Base-by-base conservation (phyloP, 2,888 invertebrate species). In the Matsumyia berberina region DNA sequence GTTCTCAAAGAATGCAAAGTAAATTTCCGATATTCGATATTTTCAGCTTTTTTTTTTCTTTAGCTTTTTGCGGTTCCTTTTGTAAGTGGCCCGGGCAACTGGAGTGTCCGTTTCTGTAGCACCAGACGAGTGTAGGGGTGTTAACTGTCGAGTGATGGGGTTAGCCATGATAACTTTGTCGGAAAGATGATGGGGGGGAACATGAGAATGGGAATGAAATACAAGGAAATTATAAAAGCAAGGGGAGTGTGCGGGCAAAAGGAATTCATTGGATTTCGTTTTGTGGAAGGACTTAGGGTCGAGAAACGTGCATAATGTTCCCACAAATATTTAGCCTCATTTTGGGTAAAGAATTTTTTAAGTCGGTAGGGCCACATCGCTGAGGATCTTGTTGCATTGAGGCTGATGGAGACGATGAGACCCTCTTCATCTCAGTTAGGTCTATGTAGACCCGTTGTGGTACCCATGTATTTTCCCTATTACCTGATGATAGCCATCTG, bases 1-100 rank as follows among this genome's bases (percentile, higher is more conserved):
- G 60, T 60, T 64, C 62, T 60, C 66, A 83, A 49, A 49, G 73
- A 76, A 85, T 80, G 80, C 74, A 74, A 85, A 80, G 85, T 64
- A 80, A 85, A 66, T 58, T 76, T 60, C 70, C 66, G 80, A 80
- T 80, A 85, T 80, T 83, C 67, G 73, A 83, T 79, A 78, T 51
- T 12, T 35, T 80, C 39, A 42, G 31, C 17, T 15, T 49, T 49
- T n/a, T n/a, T 62, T 24, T 76, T 72, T 44, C 53, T 37, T 15
- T 29, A 11, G 11, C 53, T 46, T 49, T 78, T 74, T 80, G 73
- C 53, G 79, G 79, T 85, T 70, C 24, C 73, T 85, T 24, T 85
- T 85, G 85, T 76, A 74, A 70, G 62, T 78, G 67, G 44, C 53
- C 57, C n/a, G 29, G 19, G 42, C 12, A 53, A 57, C 49, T 72